phyloP scores from a whole-genome alignment of 1,140 invertebrate species.

The Drosophila fuyamai region DNA sequence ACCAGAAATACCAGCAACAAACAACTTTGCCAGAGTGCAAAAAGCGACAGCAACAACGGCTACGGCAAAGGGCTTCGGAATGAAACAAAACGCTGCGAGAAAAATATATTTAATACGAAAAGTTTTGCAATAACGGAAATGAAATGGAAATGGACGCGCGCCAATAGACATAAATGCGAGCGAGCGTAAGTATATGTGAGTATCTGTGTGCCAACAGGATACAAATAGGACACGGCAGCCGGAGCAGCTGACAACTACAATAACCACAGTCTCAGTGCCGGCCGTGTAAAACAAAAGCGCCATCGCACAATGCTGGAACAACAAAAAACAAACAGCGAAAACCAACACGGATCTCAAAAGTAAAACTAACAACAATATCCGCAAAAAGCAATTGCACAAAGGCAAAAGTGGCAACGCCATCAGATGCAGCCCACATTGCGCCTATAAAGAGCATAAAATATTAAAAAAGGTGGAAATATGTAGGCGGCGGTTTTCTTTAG shows the following conservation, averaged over 20 bases:
- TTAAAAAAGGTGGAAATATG: slow-evolving; percentile 42
- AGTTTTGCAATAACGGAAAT: slow-evolving; percentile 83
- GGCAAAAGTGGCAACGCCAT: slow-evolving; percentile 58
- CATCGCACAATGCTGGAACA: slow-evolving; percentile 68
- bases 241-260: slow-evolving; percentile 29
- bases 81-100: slow-evolving; percentile 71
- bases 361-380: slow-evolving; percentile 83
- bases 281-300: slow-evolving; percentile 72
- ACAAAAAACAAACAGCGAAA: slow-evolving; percentile 51
- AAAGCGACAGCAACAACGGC: slow-evolving; percentile 45
- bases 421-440: slow-evolving; percentile 25
- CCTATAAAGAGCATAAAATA: slow-evolving; percentile 43
- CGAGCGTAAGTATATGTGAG: slow-evolving; percentile 35
- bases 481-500: slow-evolving; percentile 27
- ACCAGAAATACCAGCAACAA: slow-evolving; percentile 79
- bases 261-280: slow-evolving; percentile 63
- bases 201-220: slow-evolving; percentile 59
- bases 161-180: slow-evolving; percentile 82
- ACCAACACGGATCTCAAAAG: slow-evolving; percentile 62
- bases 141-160: slow-evolving; percentile 83
- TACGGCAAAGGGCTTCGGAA: slow-evolving; percentile 63
- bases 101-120: slow-evolving; percentile 83
- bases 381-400: slow-evolving; percentile 81
- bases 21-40: slow-evolving; percentile 77
- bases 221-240: slow-evolving; percentile 79